phyloP scores from a whole-genome alignment of 2,797 vertebrate species.

The Stomatorhinus walkeri region DNA sequence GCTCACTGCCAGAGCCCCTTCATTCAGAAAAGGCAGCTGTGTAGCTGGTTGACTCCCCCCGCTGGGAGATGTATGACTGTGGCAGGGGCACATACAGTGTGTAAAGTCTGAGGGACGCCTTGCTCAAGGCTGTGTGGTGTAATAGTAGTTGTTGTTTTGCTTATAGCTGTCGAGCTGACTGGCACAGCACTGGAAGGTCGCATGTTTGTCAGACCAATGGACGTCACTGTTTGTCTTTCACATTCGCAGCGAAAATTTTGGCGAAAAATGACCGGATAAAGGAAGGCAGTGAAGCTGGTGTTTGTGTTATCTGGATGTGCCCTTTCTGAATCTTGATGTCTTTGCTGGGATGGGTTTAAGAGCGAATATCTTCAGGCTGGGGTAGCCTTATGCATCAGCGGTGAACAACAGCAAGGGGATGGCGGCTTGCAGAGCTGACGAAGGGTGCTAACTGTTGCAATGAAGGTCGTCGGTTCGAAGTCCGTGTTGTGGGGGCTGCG shows the following conservation, averaged over 20 bases:
- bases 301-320: background rate
- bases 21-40: slow-evolving; percentile 43
- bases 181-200: background rate
- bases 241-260: background rate
- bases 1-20: slow-evolving; percentile 38
- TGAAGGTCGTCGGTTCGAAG: background rate
- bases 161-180: background rate
- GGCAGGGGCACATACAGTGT: background rate
- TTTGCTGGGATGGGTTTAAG: background rate
- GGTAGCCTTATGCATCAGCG: background rate
- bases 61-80: background rate
- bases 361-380: background rate
- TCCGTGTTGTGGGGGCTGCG: background rate
- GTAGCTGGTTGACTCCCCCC: background rate
- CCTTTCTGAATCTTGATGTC: background rate
- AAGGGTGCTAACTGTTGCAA: background rate
- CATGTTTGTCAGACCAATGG: background rate
- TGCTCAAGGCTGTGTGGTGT: background rate
- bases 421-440: background rate
- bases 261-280: background rate
- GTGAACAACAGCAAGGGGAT: background rate
- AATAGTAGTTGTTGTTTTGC: background rate
- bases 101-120: background rate
- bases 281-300: background rate
- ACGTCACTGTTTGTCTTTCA: background rate